These are phyloP conservation scores for Cardinalis cardinalis DNA, from an alignment of 2,113 vertebrate genomes.

Conservation along the genomic window DNA sequence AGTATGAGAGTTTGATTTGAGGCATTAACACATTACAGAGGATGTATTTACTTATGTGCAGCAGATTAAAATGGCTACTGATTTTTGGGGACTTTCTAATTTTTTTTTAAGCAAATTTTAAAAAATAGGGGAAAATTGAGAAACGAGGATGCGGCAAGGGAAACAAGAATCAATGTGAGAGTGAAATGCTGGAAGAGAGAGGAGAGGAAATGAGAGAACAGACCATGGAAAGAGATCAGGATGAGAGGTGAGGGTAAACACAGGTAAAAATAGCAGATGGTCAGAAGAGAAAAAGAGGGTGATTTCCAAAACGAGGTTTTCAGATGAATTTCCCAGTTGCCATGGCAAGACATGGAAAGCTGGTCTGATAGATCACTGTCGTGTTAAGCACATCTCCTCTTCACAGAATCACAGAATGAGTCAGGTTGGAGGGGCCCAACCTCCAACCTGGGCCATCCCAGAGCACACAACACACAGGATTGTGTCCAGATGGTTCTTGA, in stretches of 20 bases:
- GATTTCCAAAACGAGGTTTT: neutral
- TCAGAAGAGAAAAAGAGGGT: neutral
- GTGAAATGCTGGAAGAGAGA: neutral
- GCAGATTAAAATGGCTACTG: neutral
- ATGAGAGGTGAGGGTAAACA: neutral
- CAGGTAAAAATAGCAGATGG: neutral
- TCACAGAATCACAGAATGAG: neutral
- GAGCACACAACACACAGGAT: neutral
- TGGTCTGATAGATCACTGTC: neutral
- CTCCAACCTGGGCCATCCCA: neutral
- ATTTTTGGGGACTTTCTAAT: neutral
- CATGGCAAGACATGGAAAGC: neutral
- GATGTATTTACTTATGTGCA: neutral
- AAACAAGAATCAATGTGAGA: neutral
- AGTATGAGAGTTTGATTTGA: neutral
- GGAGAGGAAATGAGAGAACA: neutral
- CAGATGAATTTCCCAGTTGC: neutral
- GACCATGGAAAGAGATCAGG: neutral
- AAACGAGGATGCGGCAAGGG: fast-evolving
- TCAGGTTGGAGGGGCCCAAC: neutral
- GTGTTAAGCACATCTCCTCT: neutral
- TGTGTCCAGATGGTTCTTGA: neutral
- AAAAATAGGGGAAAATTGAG: neutral
- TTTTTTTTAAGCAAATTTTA: neutral
- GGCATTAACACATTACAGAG: neutral